Evolutionary conservation across 2,888 invertebrate species (phyloP), one percentile per base, ranked within the genome.

Genomic region (Flabesymbios commensalis): DNA sequence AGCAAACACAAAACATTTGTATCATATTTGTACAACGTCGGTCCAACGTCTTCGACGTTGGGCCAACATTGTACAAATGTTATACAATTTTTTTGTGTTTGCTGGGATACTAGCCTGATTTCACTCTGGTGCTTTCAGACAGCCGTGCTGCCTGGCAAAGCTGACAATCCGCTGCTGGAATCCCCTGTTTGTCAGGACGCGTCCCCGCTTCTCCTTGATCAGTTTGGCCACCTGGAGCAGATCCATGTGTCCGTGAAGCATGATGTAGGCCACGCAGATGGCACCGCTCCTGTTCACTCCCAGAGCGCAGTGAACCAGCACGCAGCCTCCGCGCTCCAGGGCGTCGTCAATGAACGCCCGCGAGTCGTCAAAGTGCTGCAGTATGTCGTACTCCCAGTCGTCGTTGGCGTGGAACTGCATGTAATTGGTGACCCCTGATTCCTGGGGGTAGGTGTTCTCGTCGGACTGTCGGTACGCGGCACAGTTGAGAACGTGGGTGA

Each of bases 281-380:
- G 43, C 36, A 10, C 47, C 61, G 24, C 52, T 43, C 24, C 61
- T 42, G 28, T 61, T 61, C 4, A 61, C 29, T n/a, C 61, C 61
- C 57, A 59, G 36, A 17, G 61, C 61, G 39, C 61, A 61, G 31
- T 61, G 61, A 26, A 61, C 58, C 24, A 60, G 48, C 7, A 47
- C 54, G 19, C 47, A 43, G 10, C 60, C 60, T 2, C 60, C 60
- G 3, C 17, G 5, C 5, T 22, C 3, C 17, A 10, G 2, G 4
- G 59, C 51, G 3, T 28, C 33, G 29, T 59, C 52, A 3, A 59
- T 59, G 43, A 59, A 51, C 14, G 7, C n/a, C 29, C 36, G 24
- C 7, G 59, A 51, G 4, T 32, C 19, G 4, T 17, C 31, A 19
- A 59, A 59, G 32, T 59, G 59, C 19, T 42, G 51, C 29, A 52